Percentiles rank a stretch among this genome's conserved stretches.
These are phyloP conservation scores for Ondatra zibethicus DNA, from an alignment of 2,113 vertebrate species.

Conservation along the genomic window DNA sequence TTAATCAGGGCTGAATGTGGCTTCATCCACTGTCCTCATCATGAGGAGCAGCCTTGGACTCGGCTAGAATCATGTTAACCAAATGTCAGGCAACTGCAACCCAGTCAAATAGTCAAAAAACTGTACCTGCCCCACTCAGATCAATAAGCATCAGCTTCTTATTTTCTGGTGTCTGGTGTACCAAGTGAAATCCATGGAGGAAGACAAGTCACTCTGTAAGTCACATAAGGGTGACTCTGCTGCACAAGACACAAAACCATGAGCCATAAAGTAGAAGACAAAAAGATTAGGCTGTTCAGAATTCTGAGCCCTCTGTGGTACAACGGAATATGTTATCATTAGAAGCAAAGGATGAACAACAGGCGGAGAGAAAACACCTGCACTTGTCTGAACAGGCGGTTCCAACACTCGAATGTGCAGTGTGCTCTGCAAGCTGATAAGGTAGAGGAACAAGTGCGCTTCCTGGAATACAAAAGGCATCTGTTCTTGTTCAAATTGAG, in stretches of 20 bases:
- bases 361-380: background rate
- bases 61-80: no score
- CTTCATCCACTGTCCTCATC: background rate
- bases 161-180: background rate
- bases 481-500: no score
- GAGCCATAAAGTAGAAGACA: background rate
- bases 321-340: background rate
- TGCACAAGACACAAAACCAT: background rate
- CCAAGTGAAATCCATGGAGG: no score
- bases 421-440: background rate
- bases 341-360: background rate
- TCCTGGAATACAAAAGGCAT: background rate
- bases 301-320: background rate
- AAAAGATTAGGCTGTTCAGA: fast-evolving
- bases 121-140: background rate
- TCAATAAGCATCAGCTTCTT: fast-evolving
- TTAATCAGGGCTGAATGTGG: background rate
- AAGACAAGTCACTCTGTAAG: background rate
- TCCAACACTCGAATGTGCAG: background rate
- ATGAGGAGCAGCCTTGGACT: background rate
- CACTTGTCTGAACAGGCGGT: fast-evolving
- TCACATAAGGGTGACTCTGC: background rate
- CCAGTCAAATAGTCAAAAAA: background rate
- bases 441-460: background rate
- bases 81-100: background rate